Conservation (phyloP, 1,140 invertebrate genomes). For the Panagrolaimus sp. region DNA sequence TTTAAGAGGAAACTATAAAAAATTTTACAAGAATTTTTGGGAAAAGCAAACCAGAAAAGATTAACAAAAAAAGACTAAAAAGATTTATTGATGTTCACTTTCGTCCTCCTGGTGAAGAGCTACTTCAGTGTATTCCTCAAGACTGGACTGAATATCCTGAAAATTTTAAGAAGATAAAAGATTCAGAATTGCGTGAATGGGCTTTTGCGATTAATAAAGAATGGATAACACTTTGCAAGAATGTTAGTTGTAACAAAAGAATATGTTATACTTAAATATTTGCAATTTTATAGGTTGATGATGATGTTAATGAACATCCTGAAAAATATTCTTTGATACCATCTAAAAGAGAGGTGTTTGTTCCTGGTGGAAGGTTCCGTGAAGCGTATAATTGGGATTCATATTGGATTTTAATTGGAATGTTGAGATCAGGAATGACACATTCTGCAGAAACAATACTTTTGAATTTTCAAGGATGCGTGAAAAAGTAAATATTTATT, state of each 20-base stretch:
- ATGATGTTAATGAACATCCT: background rate
- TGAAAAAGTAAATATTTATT: slow-evolving; percentile 69
- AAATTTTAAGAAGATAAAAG: slow-evolving; percentile 4
- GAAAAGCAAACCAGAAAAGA: too few relatives aligned
- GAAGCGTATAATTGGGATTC: slow-evolving; percentile 85
- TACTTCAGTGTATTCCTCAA: too few relatives aligned
- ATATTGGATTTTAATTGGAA: slow-evolving; percentile 81
- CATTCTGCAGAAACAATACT: too few relatives aligned
- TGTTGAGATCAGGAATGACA: slow-evolving; percentile 67
- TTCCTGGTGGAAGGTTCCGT: slow-evolving; percentile 65
- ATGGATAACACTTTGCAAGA: slow-evolving; percentile 15
- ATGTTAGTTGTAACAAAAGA: slow-evolving; percentile 5
- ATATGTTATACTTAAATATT: background rate
- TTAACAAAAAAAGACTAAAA: too few relatives aligned
- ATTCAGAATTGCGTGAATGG: slow-evolving; percentile 1
- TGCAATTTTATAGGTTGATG: background rate
- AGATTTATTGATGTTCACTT: too few relatives aligned
- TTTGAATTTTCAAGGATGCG: too few relatives aligned
- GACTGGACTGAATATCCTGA: too few relatives aligned
- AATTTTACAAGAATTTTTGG: too few relatives aligned
- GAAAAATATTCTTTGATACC: slow-evolving; percentile 14
- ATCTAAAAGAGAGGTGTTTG: slow-evolving; percentile 10
- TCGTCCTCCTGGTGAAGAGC: too few relatives aligned
- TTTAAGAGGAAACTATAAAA: background rate
- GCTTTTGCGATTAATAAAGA: slow-evolving; percentile 9